A percentile compares a stretch with the other conserved stretches of the same genome.
Evolutionary conservation across 2,113 vertebrate species (phyloP).

Genomic region (Speoplatyrhinus poulsoni): DNA sequence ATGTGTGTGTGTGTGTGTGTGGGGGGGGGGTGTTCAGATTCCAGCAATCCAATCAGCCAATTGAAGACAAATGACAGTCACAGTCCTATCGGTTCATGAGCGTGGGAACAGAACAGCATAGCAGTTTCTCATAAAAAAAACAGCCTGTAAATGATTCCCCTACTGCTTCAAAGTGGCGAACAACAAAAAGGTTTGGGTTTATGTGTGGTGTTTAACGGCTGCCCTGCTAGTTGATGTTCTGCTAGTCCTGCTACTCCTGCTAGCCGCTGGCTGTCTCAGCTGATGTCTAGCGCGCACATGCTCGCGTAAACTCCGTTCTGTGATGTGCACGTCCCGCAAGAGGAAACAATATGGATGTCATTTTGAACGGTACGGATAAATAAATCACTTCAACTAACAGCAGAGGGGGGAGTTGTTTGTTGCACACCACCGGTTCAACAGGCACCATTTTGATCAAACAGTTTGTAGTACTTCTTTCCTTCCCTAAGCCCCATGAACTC

Average conservation of each 20-base stretch:
- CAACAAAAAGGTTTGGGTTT: constrained; percentile 66
- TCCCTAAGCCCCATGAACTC: constrained; percentile 22
- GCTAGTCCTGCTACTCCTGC: constrained; percentile 39
- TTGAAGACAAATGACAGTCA: constrained; percentile 74
- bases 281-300: constrained; percentile 37
- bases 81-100: constrained; percentile 66
- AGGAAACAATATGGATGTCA: constrained; percentile 35
- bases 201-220: constrained; percentile 37
- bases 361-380: constrained; percentile 45
- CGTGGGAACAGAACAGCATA: constrained; percentile 74
- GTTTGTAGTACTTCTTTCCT: constrained; percentile 44
- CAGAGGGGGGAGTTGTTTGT: constrained; percentile 16
- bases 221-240: too few relatives aligned
- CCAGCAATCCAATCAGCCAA: constrained; percentile 70
- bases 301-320: constrained; percentile 38
- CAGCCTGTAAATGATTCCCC: constrained; percentile 70
- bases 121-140: constrained; percentile 65
- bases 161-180: constrained; percentile 66
- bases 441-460: constrained; percentile 69
- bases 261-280: constrained; percentile 33
- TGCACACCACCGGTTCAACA: constrained; percentile 44
- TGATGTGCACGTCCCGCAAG: constrained; percentile 23
- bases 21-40: constrained; percentile 41
- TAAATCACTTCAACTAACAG: constrained; percentile 60
- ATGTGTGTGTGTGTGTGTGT: constrained; percentile 1